Evolutionary conservation across 2,113 vertebrate species (phyloP).

Genomic region (Scomber colias): DNA sequence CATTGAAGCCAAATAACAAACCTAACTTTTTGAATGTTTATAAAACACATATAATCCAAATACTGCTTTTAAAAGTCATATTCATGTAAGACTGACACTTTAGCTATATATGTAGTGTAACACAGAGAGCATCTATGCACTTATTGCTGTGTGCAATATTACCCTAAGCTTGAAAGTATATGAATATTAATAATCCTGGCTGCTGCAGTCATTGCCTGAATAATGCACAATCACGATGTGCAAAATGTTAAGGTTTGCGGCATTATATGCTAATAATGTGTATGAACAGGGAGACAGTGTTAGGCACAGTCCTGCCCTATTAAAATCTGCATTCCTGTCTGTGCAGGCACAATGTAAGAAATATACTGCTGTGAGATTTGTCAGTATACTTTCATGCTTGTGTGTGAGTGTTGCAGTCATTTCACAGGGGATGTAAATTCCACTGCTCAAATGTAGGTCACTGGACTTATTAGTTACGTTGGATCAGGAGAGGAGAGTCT

Average conservation of each 20-base stretch:
- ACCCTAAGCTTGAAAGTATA: constrained; percentile 10
- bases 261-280: constrained; percentile 7
- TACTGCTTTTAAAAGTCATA: background rate
- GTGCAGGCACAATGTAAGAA: background rate
- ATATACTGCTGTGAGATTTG: constrained; percentile 12
- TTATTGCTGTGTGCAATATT: constrained; percentile 13
- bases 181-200: constrained; percentile 57
- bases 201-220: constrained; percentile 53
- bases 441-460: constrained; percentile 73
- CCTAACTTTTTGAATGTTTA: background rate
- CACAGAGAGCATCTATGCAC: constrained; percentile 20
- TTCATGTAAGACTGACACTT: background rate
- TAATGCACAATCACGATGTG: constrained; percentile 65
- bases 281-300: background rate
- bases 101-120: background rate
- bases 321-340: background rate
- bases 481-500: constrained; percentile 4
- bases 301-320: constrained; percentile 1
- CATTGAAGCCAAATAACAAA: background rate
- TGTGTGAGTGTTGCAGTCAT: constrained; percentile 11
- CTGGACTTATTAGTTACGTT: constrained; percentile 48
- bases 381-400: background rate
- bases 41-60: background rate
- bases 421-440: constrained; percentile 25
- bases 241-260: constrained; percentile 26